phyloP scores from a whole-genome alignment of 2,797 vertebrate species.

The Hydrolagus colliei region DNA sequence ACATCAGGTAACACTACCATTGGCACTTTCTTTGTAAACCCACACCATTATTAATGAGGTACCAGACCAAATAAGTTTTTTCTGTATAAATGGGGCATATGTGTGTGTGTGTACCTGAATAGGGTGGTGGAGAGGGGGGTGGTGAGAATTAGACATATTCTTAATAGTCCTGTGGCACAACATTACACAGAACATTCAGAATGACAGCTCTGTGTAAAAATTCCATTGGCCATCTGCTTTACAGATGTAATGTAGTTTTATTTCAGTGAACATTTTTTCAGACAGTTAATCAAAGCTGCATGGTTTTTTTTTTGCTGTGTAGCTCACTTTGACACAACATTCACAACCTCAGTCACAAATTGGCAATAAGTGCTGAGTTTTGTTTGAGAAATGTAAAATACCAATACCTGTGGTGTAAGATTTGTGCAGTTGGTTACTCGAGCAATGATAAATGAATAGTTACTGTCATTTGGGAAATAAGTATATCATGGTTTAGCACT shows the following conservation, averaged over 20 bases:
- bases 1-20: not conserved
- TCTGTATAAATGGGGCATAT: not conserved
- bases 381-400: not conserved
- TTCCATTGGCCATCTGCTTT: constrained; percentile 8
- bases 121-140: no score
- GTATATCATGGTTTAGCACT: no score
- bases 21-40: not conserved
- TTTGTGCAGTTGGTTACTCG: not conserved
- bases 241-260: constrained; percentile 5
- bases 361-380: not conserved
- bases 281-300: not conserved
- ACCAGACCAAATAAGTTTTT: not conserved
- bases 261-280: not conserved
- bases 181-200: not conserved
- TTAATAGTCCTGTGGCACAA: not conserved
- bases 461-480: no score
- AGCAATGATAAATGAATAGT: not conserved
- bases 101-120: no score
- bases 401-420: not conserved
- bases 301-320: not conserved
- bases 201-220: not conserved
- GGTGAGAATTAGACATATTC: not conserved
- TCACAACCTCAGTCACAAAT: not conserved
- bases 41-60: not conserved
- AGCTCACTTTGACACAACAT: not conserved